Evolutionary conservation across 2,888 invertebrate species (phyloP).

Genomic region (Mesodorylaimus sp.): DNA sequence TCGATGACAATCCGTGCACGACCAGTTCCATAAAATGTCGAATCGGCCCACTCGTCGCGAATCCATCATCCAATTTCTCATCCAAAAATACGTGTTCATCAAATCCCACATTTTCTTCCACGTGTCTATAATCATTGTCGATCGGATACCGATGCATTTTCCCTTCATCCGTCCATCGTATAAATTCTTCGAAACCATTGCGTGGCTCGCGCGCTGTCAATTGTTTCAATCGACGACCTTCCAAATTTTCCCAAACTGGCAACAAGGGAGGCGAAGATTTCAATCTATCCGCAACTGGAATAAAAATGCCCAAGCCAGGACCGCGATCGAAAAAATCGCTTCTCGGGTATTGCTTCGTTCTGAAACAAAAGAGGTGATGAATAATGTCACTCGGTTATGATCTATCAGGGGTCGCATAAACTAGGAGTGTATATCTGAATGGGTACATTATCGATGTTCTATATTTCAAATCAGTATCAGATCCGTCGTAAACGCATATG

Average conservation of each 20-base stretch:
- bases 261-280: too few relatives aligned
- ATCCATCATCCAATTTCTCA: conserved; percentile 59
- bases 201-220: conserved; percentile 52
- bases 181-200: conserved; percentile 82
- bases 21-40: conserved; percentile 95
- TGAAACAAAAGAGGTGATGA: too few relatives aligned
- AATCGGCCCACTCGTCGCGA: conserved; percentile 71
- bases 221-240: conserved; percentile 46
- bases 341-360: too few relatives aligned
- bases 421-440: too few relatives aligned
- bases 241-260: conserved; percentile 51
- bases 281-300: too few relatives aligned
- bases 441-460: too few relatives aligned
- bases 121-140: conserved; percentile 56
- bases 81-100: conserved; percentile 87
- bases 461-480: too few relatives aligned
- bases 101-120: conserved; percentile 47
- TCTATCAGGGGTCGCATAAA: too few relatives aligned
- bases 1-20: conserved; percentile 75
- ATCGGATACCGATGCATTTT: conserved; percentile 94
- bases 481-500: too few relatives aligned
- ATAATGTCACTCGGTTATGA: too few relatives aligned
- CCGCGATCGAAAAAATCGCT: too few relatives aligned
- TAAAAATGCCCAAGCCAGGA: too few relatives aligned
- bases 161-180: conserved; percentile 75